These are phyloP conservation scores for Xiphophorus maculatus DNA, from an alignment of 2,113 vertebrate genomes.

Conservation along the genomic window DNA sequence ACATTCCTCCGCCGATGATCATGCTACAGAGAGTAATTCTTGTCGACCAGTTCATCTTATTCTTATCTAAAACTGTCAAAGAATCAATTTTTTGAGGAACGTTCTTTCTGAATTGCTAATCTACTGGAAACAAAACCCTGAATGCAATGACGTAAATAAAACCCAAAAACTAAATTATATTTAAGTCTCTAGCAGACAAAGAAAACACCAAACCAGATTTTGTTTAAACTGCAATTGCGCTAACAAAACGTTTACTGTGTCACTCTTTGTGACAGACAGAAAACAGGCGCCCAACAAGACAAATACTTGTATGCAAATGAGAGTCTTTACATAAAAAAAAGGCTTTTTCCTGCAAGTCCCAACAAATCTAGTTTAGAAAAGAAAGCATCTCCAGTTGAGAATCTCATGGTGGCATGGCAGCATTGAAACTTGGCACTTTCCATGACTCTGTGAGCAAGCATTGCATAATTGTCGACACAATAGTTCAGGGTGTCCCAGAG, in stretches of 20 bases:
- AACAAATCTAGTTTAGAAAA: conserved; percentile 64
- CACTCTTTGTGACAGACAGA: conserved; percentile 25
- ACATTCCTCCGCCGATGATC: conserved; percentile 8
- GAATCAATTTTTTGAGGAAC: not conserved
- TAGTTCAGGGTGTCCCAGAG: not conserved
- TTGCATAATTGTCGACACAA: not conserved
- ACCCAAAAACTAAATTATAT: conserved; percentile 5
- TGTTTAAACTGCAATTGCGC: conserved; percentile 45
- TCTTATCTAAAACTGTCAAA: not conserved
- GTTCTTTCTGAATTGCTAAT: conserved; percentile 12
- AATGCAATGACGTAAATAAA: not conserved
- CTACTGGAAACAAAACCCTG: conserved; percentile 16
- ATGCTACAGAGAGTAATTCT: conserved; percentile 2
- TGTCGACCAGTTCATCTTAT: conserved; percentile 5
- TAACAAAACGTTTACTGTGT: conserved; percentile 25
- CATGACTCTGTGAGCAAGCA: not conserved
- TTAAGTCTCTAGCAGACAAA: conserved; percentile 4
- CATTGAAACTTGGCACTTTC: conserved; percentile 18
- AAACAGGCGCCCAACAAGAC: conserved; percentile 44
- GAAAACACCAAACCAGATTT: conserved; percentile 35
- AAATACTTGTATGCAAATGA: conserved; percentile 59
- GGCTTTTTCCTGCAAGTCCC: conserved; percentile 69
- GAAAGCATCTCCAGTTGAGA: conserved; percentile 48
- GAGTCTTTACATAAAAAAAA: conserved; percentile 47
- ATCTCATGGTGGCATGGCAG: conserved; percentile 36